Conservation (phyloP, 2,888 invertebrate species). For the Rhodophaea formosa region DNA sequence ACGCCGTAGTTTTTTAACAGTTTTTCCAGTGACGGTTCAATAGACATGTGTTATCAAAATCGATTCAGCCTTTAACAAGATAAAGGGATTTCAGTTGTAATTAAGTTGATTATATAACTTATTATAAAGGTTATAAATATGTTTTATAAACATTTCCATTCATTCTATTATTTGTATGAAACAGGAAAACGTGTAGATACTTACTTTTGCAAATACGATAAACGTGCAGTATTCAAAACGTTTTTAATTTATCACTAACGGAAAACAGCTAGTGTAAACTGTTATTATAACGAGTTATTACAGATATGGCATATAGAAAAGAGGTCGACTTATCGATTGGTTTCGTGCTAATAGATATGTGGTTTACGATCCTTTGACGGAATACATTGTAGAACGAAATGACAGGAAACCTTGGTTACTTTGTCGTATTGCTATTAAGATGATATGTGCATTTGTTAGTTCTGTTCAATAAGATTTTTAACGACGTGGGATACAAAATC, state of each 20-base stretch:
- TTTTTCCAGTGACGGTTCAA: no score
- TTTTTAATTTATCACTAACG: conserved; percentile 41
- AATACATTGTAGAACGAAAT: conserved; percentile 38
- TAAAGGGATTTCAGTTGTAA: no score
- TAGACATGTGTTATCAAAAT: no score
- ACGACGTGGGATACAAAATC: not conserved
- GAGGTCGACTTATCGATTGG: conserved; percentile 63
- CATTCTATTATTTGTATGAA: no score
- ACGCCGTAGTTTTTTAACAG: no score
- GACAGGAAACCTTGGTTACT: conserved; percentile 33
- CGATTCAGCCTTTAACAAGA: no score
- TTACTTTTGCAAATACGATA: not conserved
- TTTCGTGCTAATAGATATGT: conserved; percentile 46
- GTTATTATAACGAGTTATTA: conserved; percentile 38
- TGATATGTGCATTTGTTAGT: conserved; percentile 12
- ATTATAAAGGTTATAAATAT: no score
- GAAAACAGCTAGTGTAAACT: conserved; percentile 35
- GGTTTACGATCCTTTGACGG: conserved; percentile 42
- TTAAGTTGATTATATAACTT: no score
- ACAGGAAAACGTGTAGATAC: no score
- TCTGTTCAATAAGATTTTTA: not conserved
- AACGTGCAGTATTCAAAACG: not conserved
- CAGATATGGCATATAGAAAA: conserved; percentile 41
- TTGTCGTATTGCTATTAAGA: conserved; percentile 20
- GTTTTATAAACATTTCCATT: no score